Base-by-base conservation (phyloP, 1,140 invertebrate species). In the Laupala kohalensis region DNA sequence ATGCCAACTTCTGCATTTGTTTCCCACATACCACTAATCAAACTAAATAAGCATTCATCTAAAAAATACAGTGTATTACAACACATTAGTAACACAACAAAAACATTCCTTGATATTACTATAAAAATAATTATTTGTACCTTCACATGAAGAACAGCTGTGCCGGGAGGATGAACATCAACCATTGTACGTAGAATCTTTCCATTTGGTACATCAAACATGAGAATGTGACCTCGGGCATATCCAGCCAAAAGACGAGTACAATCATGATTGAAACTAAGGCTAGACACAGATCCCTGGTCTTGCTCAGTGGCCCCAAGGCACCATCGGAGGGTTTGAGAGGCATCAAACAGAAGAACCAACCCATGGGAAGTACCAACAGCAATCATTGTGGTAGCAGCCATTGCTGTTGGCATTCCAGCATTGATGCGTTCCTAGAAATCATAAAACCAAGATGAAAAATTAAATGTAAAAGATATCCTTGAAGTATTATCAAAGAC, bases 301-400 rank as follows among this genome's bases (percentile, higher is more conserved):
- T 91, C 87, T 72, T 83, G 83, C 69, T 90, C 88, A 30, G 86
- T 83, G 76, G 90, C 88, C 76, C 84, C 85, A 25, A 87, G 75
- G 77, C 84, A 95, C 92, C 92, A 97, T 79, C 93, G 88, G 73
- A 97, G 81, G 23, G 87, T 91, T 81, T 95, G 92, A 26, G 88
- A 86, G 4, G 85, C 84, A 85, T 95, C 94, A 85, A 98, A 98
- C 69, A 93, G 89, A 19, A 98, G 81, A 70, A 97, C 87, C 73
- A 95, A 86, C 25, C 96, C 95, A 82, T 97, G 94, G 62, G 93
- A 95, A 63, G 95, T 98, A 37, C 96, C 96, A 67, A 98, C 87
- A 24, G 91, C 92, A 74, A 97, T 89, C 77, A 92, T 87, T 67
- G 89, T 88, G 2, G 87, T 86, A 69, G 91, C 89, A 62, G 90